Percentiles rank a stretch among this genome's conserved stretches.
Conservation (phyloP, 2,113 vertebrate genomes). For the Heptranchias perlo region DNA sequence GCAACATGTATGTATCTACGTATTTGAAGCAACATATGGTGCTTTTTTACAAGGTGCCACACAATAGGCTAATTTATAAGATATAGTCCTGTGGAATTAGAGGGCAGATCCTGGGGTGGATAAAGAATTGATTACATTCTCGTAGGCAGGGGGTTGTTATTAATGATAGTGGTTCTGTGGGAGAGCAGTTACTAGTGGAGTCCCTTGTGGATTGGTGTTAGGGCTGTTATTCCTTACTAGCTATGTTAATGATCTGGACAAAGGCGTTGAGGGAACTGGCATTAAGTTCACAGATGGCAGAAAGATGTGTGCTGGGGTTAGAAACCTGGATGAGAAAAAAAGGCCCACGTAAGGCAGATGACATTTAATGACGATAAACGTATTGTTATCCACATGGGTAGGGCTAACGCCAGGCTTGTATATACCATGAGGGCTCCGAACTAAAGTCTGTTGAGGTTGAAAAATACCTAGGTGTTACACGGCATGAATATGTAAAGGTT, state of each 20-base stretch:
- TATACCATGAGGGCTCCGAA: background rate
- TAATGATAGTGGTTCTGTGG: background rate
- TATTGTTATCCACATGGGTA: background rate
- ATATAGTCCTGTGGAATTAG: background rate
- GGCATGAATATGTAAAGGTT: no score
- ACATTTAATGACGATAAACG: background rate
- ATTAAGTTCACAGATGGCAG: background rate
- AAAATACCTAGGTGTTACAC: background rate
- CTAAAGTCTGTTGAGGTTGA: background rate
- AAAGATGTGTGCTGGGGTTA: background rate
- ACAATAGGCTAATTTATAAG: background rate
- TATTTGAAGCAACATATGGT: background rate
- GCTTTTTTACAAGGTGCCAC: background rate
- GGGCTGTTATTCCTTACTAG: background rate
- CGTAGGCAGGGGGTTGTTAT: background rate
- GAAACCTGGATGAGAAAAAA: background rate
- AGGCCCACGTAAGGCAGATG: background rate
- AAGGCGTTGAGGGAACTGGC: background rate
- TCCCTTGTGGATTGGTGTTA: background rate
- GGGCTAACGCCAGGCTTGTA: background rate
- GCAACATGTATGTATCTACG: background rate
- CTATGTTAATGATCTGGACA: background rate
- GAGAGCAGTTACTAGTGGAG: background rate
- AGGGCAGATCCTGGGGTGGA: background rate
- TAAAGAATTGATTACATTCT: background rate